phyloP scores from a whole-genome alignment of 2,113 vertebrate genomes.

The Conger conger region DNA sequence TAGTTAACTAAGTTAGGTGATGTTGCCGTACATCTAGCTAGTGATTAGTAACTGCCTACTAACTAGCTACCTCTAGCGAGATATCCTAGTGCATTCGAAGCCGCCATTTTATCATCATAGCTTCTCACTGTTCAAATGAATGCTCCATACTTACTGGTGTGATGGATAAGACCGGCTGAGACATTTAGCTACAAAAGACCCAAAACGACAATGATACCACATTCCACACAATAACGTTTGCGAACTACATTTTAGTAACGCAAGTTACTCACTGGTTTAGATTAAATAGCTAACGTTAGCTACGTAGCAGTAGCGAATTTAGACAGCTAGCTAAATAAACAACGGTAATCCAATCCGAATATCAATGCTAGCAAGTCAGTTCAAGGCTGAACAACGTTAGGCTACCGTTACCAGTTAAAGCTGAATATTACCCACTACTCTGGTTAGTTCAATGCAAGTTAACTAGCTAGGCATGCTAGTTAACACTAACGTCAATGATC shows the following conservation, averaged over 20 bases:
- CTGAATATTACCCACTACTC: not conserved
- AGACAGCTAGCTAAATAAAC: not conserved
- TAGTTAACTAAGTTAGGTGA: not conserved
- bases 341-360: not conserved
- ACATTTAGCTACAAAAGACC: not conserved
- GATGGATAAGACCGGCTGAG: not conserved
- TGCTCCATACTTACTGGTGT: not conserved
- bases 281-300: too few relatives aligned
- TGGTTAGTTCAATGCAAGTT: too few relatives aligned
- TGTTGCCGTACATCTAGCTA: not conserved
- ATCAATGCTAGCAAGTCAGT: not conserved
- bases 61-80: not conserved
- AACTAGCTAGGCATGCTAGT: not conserved
- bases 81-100: not conserved
- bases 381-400: not conserved
- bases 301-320: too few relatives aligned
- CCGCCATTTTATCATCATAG: conserved; percentile 23
- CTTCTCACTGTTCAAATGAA: not conserved
- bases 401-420: not conserved
- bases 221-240: not conserved
- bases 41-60: not conserved
- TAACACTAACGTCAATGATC: not conserved
- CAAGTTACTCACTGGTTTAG: too few relatives aligned
- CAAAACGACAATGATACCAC: not conserved
- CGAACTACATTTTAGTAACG: not conserved